These are phyloP conservation scores for Sakesphorus luctuosus DNA, from an alignment of 2,113 vertebrate species.

Conservation along the genomic window DNA sequence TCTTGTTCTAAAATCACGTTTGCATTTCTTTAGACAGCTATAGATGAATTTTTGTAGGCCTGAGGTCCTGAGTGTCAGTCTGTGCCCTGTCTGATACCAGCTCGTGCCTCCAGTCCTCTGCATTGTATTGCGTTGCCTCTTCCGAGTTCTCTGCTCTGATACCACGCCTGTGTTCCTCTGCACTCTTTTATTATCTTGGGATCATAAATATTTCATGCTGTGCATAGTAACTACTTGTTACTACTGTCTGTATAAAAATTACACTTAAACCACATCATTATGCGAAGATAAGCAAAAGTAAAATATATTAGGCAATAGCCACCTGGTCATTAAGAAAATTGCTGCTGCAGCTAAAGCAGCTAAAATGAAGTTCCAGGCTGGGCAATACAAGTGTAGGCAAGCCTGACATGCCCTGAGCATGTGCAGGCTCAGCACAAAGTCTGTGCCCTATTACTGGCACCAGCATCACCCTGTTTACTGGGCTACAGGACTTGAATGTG, in stretches of 20 bases:
- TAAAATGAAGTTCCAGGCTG: neutral
- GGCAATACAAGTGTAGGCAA: neutral
- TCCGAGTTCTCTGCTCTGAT: rapidly evolving
- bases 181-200: neutral
- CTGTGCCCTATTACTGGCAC: neutral
- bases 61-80: neutral
- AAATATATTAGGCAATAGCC: constrained; percentile 32
- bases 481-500: neutral
- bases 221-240: neutral
- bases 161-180: neutral
- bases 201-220: constrained; percentile 38
- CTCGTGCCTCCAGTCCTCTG: neutral
- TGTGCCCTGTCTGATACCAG: neutral
- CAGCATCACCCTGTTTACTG: neutral
- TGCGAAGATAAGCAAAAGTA: constrained; percentile 28
- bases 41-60: neutral
- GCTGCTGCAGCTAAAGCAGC: constrained; percentile 48
- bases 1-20: neutral
- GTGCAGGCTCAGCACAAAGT: constrained; percentile 11
- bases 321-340: constrained; percentile 55
- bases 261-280: neutral
- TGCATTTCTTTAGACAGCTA: neutral
- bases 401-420: neutral
- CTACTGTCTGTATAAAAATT: constrained; percentile 19
- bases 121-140: neutral